phyloP scores from a whole-genome alignment of 2,888 invertebrate species.

The Ypsolopha sequella region DNA sequence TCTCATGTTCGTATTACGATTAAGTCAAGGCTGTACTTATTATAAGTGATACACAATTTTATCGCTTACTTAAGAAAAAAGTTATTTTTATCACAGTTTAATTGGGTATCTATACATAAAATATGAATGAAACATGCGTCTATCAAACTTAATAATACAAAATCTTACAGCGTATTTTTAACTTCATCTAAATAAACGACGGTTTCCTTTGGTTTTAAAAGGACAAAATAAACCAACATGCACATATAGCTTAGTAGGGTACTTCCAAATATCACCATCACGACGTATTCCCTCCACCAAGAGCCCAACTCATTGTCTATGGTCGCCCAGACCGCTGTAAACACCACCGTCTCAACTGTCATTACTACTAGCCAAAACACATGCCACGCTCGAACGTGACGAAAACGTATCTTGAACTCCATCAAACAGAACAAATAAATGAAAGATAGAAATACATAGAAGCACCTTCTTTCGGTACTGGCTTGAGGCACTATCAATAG shows the following conservation, averaged over 20 bases:
- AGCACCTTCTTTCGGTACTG: constrained; percentile 62
- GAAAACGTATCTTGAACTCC: constrained; percentile 84
- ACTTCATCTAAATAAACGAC: constrained; percentile 38
- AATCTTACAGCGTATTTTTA: neutral
- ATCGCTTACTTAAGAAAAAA: no score
- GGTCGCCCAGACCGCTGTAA: constrained; percentile 77
- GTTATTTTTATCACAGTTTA: no score
- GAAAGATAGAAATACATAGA: constrained; percentile 79
- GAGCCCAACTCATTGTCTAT: constrained; percentile 64
- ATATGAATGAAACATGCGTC: no score
- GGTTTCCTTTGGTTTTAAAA: constrained; percentile 74
- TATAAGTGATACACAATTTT: no score
- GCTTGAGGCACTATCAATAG: constrained; percentile 76
- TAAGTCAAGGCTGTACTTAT: no score
- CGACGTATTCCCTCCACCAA: constrained; percentile 80
- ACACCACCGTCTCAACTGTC: constrained; percentile 74
- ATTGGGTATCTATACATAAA: no score
- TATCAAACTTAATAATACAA: no score
- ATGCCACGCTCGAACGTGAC: constrained; percentile 78
- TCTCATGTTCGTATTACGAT: no score
- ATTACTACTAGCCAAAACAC: constrained; percentile 76
- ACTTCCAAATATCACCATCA: constrained; percentile 72
- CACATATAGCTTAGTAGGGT: constrained; percentile 71
- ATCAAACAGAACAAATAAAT: constrained; percentile 82
- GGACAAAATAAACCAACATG: constrained; percentile 73